These are phyloP conservation scores for Ophthalmolycus amberensis DNA, from an alignment of 2,113 vertebrate species.

Conservation along the genomic window DNA sequence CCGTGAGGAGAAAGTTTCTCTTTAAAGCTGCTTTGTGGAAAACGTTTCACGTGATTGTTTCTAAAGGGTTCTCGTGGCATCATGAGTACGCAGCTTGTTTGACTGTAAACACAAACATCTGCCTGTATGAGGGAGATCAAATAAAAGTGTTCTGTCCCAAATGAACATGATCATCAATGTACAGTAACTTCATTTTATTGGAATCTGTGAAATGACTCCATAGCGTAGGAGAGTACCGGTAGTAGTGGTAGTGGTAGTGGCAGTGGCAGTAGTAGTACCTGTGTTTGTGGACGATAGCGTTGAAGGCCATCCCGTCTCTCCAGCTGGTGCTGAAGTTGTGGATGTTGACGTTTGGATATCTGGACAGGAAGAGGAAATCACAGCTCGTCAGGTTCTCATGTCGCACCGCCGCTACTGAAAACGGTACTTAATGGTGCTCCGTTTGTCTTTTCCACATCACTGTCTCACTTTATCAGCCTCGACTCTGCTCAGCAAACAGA, in stretches of 20 bases:
- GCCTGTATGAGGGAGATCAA: not conserved
- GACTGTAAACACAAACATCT: not conserved
- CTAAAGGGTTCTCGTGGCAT: too few relatives aligned
- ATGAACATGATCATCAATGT: not conserved
- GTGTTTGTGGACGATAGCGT: constrained; percentile 96
- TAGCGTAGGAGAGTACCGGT: not conserved
- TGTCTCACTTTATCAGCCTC: too few relatives aligned
- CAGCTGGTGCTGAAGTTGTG: constrained; percentile 99
- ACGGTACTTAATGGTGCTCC: not conserved
- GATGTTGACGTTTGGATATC: constrained; percentile 98
- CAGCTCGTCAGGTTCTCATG: not conserved
- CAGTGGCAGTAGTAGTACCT: constrained; percentile 42
- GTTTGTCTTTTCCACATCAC: not conserved
- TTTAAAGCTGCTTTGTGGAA: not conserved
- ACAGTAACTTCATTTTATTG: not conserved
- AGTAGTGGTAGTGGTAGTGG: not conserved
- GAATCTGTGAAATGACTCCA: not conserved
- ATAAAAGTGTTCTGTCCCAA: not conserved
- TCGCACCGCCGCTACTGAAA: not conserved
- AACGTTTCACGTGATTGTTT: not conserved
- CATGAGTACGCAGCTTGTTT: not conserved
- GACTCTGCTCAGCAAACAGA: not conserved
- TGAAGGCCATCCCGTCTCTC: constrained; percentile 99
- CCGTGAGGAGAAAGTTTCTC: not conserved
- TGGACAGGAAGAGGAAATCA: constrained; percentile 65